Percentiles rank a stretch among this genome's conserved stretches.
Evolutionary conservation across 2,113 vertebrate species (phyloP).

Genomic region (Polypterus senegalus): DNA sequence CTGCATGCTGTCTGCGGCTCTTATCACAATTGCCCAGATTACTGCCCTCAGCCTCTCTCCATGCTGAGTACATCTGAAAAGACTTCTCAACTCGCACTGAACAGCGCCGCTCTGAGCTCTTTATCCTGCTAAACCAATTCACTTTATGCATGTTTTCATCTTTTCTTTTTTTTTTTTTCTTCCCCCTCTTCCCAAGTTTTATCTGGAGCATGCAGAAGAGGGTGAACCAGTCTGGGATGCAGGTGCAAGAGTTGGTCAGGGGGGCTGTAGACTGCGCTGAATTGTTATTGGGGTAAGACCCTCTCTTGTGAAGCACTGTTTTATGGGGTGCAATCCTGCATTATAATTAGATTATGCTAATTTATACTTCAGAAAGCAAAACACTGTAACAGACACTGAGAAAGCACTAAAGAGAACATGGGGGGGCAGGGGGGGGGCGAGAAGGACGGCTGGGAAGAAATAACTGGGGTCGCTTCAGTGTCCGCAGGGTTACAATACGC

Average conservation of each 20-base stretch:
- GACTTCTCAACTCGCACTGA: slow-evolving; percentile 52
- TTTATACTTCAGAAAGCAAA: slow-evolving; percentile 91
- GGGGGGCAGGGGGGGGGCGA: slow-evolving; percentile 9
- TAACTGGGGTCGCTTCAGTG: too few relatives aligned
- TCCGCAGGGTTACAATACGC: too few relatives aligned
- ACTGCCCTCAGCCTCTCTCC: slow-evolving; percentile 58
- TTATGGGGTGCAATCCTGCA: slow-evolving; percentile 58
- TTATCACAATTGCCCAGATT: slow-evolving; percentile 79
- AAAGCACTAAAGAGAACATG: slow-evolving; percentile 16
- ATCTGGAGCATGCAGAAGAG: slow-evolving; percentile 55
- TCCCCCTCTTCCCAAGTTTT: slow-evolving; percentile 32
- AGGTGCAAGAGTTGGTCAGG: slow-evolving; percentile 70
- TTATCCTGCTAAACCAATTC: slow-evolving; percentile 63
- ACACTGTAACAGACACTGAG: slow-evolving; percentile 55
- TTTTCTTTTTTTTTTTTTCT: slow-evolving; percentile 48
- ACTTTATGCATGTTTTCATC: slow-evolving; percentile 58
- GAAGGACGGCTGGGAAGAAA: not conserved
- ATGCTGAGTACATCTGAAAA: slow-evolving; percentile 58
- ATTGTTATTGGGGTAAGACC: slow-evolving; percentile 53
- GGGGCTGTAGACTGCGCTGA: slow-evolving; percentile 35
- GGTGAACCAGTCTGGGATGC: slow-evolving; percentile 48
- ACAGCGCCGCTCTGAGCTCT: slow-evolving; percentile 58
- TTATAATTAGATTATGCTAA: slow-evolving; percentile 98
- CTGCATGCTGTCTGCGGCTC: slow-evolving; percentile 69
- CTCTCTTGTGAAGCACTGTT: slow-evolving; percentile 78